phyloP scores from a whole-genome alignment of 2,888 invertebrate species.

The Oeneis ivallda region DNA sequence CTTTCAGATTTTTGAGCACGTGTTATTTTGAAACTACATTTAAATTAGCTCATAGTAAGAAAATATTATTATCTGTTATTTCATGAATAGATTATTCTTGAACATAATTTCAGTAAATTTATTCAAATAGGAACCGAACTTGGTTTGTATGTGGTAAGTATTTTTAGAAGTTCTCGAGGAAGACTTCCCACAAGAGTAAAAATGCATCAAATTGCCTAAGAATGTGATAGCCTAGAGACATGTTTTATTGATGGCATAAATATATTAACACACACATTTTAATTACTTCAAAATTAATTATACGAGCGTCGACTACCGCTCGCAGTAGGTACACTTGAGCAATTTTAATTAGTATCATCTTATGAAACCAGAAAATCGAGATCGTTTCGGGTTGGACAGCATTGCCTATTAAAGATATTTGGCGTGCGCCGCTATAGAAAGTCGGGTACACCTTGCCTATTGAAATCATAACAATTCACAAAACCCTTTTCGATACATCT shows the following conservation, averaged over 20 bases:
- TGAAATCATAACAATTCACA: slow-evolving; percentile 64
- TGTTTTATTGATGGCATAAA: slow-evolving; percentile 34
- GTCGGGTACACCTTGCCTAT: slow-evolving; percentile 66
- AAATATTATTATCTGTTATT: too few species aligned
- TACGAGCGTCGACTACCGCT: slow-evolving; percentile 31
- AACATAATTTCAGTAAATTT: too few species aligned
- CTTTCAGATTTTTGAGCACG: too few species aligned
- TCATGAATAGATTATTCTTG: too few species aligned
- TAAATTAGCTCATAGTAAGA: too few species aligned
- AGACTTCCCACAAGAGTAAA: background rate
- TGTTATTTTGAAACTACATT: too few species aligned
- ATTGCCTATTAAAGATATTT: slow-evolving; percentile 37
- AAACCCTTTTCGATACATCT: slow-evolving; percentile 69
- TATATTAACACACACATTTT: slow-evolving; percentile 31
- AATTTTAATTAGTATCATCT: slow-evolving; percentile 32
- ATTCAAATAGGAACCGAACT: too few species aligned
- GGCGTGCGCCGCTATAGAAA: slow-evolving; percentile 59
- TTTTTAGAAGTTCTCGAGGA: too few species aligned
- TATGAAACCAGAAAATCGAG: slow-evolving; percentile 36
- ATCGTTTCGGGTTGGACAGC: slow-evolving; percentile 37
- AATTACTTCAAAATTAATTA: slow-evolving; percentile 35
- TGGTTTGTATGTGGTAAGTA: too few species aligned
- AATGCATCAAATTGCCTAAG: slow-evolving; percentile 7
- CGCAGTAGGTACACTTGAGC: slow-evolving; percentile 20
- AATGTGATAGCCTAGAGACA: slow-evolving; percentile 24